Evolutionary conservation across 2,113 vertebrate species (phyloP).

Genomic region (Atherinomorus stipes): DNA sequence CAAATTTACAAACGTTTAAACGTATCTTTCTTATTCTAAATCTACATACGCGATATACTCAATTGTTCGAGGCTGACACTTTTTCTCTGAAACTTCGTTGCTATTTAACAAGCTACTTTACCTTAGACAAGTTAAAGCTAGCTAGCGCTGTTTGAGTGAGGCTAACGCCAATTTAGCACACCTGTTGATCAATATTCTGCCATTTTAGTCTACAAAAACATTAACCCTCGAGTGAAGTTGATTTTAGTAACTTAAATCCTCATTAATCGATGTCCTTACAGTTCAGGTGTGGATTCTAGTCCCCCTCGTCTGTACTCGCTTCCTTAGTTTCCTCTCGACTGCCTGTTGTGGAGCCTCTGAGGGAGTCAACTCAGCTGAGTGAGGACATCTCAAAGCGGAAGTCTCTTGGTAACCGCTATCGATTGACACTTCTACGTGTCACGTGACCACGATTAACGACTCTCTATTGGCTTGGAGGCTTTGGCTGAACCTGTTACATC

Average conservation of each 20-base stretch:
- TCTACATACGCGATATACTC: background rate
- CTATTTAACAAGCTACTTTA: background rate
- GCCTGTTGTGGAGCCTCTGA: slow-evolving; percentile 26
- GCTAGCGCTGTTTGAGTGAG: background rate
- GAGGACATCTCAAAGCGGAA: slow-evolving; percentile 33
- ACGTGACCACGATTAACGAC: background rate
- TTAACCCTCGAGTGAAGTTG: background rate
- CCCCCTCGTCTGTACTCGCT: background rate
- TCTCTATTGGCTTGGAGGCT: background rate
- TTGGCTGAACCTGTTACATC: background rate
- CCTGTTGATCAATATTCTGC: slow-evolving; percentile 50
- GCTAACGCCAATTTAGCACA: slow-evolving; percentile 56
- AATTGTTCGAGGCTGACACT: background rate
- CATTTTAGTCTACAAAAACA: background rate
- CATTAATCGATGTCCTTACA: slow-evolving; percentile 8
- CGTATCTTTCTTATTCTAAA: too few species aligned
- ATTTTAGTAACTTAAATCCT: background rate
- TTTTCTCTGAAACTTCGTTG: background rate
- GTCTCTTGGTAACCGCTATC: background rate
- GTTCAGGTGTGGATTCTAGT: background rate
- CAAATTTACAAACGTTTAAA: background rate
- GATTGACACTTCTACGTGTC: background rate
- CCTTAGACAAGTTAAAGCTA: too few species aligned
- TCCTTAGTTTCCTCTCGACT: slow-evolving; percentile 13
- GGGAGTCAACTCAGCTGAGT: too few species aligned